Conservation (phyloP, 2,888 invertebrate species). For the Parnassius glacialis region DNA sequence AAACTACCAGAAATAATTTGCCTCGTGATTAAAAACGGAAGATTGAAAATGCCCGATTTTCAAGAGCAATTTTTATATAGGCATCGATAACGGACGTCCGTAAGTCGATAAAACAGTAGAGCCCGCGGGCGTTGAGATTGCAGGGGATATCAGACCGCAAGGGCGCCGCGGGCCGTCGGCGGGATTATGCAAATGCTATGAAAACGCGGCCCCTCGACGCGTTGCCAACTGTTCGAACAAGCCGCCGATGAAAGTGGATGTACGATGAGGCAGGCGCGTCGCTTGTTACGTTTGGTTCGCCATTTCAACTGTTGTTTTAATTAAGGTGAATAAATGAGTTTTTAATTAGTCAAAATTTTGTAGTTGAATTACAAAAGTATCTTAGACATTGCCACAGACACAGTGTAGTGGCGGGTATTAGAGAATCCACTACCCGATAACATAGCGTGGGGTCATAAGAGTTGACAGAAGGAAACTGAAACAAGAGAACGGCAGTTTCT, state of each 20-base stretch:
- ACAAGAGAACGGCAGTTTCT: too few species aligned
- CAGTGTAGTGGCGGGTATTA: too few species aligned
- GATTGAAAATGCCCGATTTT: slow-evolving; percentile 14
- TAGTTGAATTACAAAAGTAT: too few species aligned
- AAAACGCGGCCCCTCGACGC: slow-evolving; percentile 44
- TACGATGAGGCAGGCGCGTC: background rate
- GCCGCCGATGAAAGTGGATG: slow-evolving; percentile 2
- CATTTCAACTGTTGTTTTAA: slow-evolving; percentile 3
- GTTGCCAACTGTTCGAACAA: slow-evolving; percentile 18
- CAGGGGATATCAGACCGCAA: slow-evolving; percentile 21
- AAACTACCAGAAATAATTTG: slow-evolving; percentile 11
- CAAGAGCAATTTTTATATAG: slow-evolving; percentile 9
- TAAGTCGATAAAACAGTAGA: slow-evolving; percentile 23
- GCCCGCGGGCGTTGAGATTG: slow-evolving; percentile 18
- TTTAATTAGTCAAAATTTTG: too few species aligned
- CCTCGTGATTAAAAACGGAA: slow-evolving; percentile 14
- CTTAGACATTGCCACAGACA: too few species aligned
- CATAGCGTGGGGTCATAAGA: too few species aligned
- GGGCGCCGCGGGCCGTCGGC: slow-evolving; percentile 24
- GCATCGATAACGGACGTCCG: slow-evolving; percentile 15
- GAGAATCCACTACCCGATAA: too few species aligned
- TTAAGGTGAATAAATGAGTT: too few species aligned
- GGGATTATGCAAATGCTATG: slow-evolving; percentile 68
- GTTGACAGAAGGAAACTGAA: too few species aligned
- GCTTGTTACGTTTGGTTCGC: background rate